Percentiles rank a stretch among this genome's conserved stretches.
Conservation (phyloP, 2,113 vertebrate species). For the Psephotus haematonotus region DNA sequence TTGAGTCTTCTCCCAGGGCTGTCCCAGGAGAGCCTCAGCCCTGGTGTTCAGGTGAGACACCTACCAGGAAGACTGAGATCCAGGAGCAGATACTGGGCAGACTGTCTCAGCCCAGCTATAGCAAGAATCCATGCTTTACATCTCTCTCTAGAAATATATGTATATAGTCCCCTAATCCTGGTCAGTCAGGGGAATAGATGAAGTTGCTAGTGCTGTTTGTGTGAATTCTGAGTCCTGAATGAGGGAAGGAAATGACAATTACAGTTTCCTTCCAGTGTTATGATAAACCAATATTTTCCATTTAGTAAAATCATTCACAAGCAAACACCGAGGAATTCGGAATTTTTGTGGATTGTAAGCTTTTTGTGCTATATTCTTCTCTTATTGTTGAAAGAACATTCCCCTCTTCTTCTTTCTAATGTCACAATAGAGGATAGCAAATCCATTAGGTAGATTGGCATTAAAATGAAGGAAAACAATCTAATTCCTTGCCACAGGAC, state of each 20-base stretch:
- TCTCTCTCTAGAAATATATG: background rate
- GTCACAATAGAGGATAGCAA: background rate
- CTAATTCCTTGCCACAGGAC: background rate
- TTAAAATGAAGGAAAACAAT: conserved; percentile 4
- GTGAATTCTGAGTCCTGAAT: background rate
- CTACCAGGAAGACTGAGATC: background rate
- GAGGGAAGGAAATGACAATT: background rate
- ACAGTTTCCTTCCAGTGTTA: background rate
- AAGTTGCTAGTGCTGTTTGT: background rate
- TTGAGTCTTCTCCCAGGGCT: background rate
- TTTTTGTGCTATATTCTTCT: background rate
- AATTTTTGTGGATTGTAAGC: background rate
- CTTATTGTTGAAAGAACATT: background rate
- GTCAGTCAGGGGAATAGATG: background rate
- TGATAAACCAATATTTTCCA: background rate
- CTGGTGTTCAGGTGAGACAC: accelerated
- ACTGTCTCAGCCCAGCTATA: background rate
- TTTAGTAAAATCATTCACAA: background rate
- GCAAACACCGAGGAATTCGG: background rate
- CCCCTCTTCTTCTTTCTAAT: background rate
- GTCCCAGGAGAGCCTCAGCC: background rate
- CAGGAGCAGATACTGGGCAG: background rate
- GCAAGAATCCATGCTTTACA: background rate
- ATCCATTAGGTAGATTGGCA: background rate
- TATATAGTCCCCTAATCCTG: background rate